Base-by-base conservation (phyloP, 2,888 invertebrate species). In the Pristionchus entomophagus region DNA sequence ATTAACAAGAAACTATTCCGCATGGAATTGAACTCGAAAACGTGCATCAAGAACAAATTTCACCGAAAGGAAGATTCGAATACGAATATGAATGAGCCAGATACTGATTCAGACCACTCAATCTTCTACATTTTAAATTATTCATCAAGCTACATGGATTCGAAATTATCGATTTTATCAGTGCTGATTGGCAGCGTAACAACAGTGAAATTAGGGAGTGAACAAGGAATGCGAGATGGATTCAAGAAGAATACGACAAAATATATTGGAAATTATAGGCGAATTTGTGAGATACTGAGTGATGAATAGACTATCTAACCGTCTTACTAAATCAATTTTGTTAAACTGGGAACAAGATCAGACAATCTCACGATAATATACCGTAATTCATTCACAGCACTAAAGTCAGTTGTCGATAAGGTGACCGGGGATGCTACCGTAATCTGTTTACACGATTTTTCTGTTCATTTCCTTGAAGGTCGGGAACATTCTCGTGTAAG, bases 391-490 rank as follows among this genome's bases (percentile, higher is more conserved):
- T 38, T 35, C 12, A 62, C 29, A 62, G 22, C 65, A 65, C 41
- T n/a, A 73, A 41, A 73, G 41, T 73, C 73, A 73, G 73, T 45
- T 0, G 41, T 73, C 73, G 73, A 45, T 73, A 41, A 17, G 35
- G 12, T 2, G 3, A 19, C n/a, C n/a, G n/a, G 12, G 41, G 14
- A 10, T 10, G n/a, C 73, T 73, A 80, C 80, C 51, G 53, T 73
- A 73, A 0, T 73, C 73, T 22, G 5, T n/a, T 59, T 77, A 85
- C n/a, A 85, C 85, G 19, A 85, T 77, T n/a, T 41, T 49, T 59
- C 56, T 73, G 77, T 85, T 85, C 53, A 59, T 77, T 53, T 85
- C 85, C 56, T 85, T 85, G 73, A 85, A 51, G 14, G 73, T 85
- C n/a, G 85, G 85, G 77, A 85, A 85, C 53, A 85, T 41, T 26